Evolutionary conservation across 2,888 invertebrate species (phyloP).

Genomic region (Carpatolechia fugitivella): DNA sequence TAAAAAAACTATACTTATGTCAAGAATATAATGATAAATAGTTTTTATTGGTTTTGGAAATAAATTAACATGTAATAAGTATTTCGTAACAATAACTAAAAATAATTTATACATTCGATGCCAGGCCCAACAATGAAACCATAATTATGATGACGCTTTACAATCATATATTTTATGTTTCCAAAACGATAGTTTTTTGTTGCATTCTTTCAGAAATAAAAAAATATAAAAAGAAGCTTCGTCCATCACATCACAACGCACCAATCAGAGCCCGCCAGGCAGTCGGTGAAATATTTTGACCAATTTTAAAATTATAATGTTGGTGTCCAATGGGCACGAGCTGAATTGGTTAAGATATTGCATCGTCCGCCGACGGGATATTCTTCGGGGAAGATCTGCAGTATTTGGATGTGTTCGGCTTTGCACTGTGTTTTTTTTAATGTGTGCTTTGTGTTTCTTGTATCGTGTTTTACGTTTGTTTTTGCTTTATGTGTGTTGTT

Average conservation of each 20-base stretch:
- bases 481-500: neutral
- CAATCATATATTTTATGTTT: too few species aligned
- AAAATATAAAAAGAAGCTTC: neutral
- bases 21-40: too few species aligned
- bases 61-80: too few species aligned
- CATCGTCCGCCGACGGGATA: constrained; percentile 71
- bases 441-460: constrained; percentile 21
- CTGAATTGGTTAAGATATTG: constrained; percentile 80
- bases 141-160: too few species aligned
- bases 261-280: constrained; percentile 48
- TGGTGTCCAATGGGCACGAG: constrained; percentile 29
- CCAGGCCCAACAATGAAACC: too few species aligned
- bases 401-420: constrained; percentile 14
- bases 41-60: too few species aligned
- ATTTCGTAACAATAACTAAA: too few species aligned
- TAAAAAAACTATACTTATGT: too few species aligned
- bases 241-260: neutral
- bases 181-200: neutral
- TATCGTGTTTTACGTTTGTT: neutral
- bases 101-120: too few species aligned
- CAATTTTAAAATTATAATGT: constrained; percentile 60
- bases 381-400: constrained; percentile 38
- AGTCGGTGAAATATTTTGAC: constrained; percentile 77
- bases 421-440: constrained; percentile 18
- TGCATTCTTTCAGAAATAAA: neutral